phyloP scores from a whole-genome alignment of 2,113 vertebrate species.

The Mesitornis unicolor region DNA sequence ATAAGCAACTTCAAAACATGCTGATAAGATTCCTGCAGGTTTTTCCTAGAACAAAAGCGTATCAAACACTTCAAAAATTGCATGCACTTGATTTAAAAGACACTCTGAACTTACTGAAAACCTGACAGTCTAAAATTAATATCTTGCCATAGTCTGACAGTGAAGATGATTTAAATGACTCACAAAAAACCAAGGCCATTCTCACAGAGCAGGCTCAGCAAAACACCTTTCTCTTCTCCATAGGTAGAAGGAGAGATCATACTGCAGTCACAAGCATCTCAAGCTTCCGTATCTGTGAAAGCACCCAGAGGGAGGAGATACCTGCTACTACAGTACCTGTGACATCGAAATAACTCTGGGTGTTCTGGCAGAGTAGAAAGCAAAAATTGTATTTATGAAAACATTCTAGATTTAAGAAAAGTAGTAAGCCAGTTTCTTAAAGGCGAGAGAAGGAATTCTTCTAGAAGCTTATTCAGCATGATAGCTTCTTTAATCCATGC shows the following conservation, averaged over 20 bases:
- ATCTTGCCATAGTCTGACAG: neutral
- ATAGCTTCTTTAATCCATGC: neutral
- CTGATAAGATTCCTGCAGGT: conserved; percentile 76
- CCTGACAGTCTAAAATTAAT: neutral
- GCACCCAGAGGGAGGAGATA: neutral
- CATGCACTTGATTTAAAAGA: neutral
- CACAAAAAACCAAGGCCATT: neutral
- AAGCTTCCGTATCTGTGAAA: neutral
- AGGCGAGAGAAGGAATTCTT: neutral
- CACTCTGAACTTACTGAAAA: neutral
- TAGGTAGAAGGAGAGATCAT: neutral
- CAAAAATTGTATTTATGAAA: neutral
- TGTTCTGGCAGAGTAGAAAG: neutral
- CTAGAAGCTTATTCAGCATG: neutral
- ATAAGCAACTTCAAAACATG: conserved; percentile 80
- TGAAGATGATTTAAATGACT: neutral
- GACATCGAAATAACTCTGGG: neutral
- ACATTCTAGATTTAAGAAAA: neutral
- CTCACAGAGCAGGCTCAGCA: neutral
- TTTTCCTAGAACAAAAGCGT: conserved; percentile 65
- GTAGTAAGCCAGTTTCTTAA: neutral
- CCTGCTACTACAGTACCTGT: neutral
- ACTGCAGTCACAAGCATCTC: neutral
- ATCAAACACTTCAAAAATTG: neutral
- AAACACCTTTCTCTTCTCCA: neutral